phyloP scores from a whole-genome alignment of 2,888 invertebrate species.

The Agrilus mali region DNA sequence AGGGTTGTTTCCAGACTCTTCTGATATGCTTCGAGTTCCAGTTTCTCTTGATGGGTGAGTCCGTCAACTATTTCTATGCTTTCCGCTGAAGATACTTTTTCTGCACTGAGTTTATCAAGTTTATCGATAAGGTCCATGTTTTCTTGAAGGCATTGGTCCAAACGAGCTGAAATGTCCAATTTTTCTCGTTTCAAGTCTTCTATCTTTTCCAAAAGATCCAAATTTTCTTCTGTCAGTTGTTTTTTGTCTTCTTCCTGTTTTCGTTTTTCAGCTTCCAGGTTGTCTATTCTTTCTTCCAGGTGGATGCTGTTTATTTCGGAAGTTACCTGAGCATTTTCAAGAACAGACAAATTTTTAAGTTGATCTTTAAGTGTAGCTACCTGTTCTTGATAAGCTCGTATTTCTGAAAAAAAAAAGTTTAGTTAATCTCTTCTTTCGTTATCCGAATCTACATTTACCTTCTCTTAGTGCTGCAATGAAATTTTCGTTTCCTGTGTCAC shows the following conservation, averaged over 20 bases:
- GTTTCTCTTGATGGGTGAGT: slow-evolving; percentile 55
- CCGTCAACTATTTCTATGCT: slow-evolving; percentile 65
- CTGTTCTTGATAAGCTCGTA: slow-evolving; percentile 6
- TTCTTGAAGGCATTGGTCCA: slow-evolving; percentile 55
- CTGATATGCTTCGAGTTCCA: slow-evolving; percentile 56
- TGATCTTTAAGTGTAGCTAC: slow-evolving; percentile 5
- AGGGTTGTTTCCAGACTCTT: slow-evolving; percentile 34
- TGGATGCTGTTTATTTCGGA: slow-evolving; percentile 68
- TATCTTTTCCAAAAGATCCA: slow-evolving; percentile 42
- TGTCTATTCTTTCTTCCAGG: slow-evolving; percentile 61
- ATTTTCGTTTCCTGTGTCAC: no score
- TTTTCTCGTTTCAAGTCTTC: slow-evolving; percentile 47
- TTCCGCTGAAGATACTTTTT: slow-evolving; percentile 62
- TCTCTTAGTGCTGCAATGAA: no score
- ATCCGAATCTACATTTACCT: no score
- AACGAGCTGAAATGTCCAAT: slow-evolving; percentile 44
- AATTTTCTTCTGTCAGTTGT: slow-evolving; percentile 39
- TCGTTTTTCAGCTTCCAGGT: slow-evolving; percentile 38
- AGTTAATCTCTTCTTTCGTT: no score
- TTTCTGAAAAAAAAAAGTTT: slow-evolving; percentile 11
- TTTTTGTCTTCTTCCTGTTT: slow-evolving; percentile 39
- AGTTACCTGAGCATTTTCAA: slow-evolving; percentile 57
- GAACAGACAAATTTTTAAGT: slow-evolving; percentile 45
- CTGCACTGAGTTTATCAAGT: slow-evolving; percentile 56
- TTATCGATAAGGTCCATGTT: slow-evolving; percentile 63